Evolutionary conservation across 1,140 invertebrate species (phyloP).

Genomic region (Leptonema lineaticorne): DNA sequence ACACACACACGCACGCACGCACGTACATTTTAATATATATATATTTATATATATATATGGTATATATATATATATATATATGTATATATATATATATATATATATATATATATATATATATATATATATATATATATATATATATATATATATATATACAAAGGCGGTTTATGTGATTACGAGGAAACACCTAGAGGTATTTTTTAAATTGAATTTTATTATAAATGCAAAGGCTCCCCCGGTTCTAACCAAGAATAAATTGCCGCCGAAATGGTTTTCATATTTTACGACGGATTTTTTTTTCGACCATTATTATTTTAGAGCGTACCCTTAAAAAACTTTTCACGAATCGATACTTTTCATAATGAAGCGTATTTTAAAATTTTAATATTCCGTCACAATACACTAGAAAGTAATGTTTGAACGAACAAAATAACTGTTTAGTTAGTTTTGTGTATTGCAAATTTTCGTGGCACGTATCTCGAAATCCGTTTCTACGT

Average conservation of each 20-base stretch:
- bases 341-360: background rate
- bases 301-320: constrained; percentile 14
- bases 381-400: background rate
- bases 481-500: background rate
- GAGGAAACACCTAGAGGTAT: constrained; percentile 10
- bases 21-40: too few relatives aligned
- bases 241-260: constrained; percentile 2
- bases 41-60: too few relatives aligned
- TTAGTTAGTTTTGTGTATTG: background rate
- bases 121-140: too few relatives aligned
- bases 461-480: background rate
- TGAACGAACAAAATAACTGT: background rate
- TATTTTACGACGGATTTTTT: constrained; percentile 12
- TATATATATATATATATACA: too few relatives aligned
- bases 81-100: background rate
- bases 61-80: background rate
- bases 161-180: constrained; percentile 9
- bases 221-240: constrained; percentile 10
- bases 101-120: too few relatives aligned
- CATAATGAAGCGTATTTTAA: too few relatives aligned
- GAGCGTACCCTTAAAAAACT: background rate
- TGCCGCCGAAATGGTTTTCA: constrained; percentile 17
- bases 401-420: background rate
- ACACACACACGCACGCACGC: too few relatives aligned
- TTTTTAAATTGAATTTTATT: constrained; percentile 15